These are phyloP conservation scores for Zaprionus lineosus DNA, from an alignment of 2,888 invertebrate genomes.

Conservation along the genomic window DNA sequence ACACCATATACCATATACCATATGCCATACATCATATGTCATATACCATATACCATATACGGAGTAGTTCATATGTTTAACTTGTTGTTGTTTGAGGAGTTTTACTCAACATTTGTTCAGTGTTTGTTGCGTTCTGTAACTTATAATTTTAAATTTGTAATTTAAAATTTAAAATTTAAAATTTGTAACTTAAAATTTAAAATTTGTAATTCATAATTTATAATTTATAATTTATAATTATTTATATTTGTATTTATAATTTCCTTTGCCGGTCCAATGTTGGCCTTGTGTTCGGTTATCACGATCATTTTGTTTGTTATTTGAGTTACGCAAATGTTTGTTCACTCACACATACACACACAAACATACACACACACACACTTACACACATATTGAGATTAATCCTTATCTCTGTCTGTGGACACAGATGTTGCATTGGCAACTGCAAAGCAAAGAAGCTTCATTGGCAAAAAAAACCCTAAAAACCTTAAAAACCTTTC, in stretches of 20 bases:
- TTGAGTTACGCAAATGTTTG: constrained; percentile 64
- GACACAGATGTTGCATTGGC: too few relatives aligned
- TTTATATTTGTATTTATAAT: constrained; percentile 10
- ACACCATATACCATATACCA: constrained; percentile 19
- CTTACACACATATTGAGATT: background rate
- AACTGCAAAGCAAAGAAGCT: too few relatives aligned
- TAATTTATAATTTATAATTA: constrained; percentile 23
- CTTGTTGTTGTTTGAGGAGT: constrained; percentile 43
- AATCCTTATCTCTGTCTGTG: too few relatives aligned
- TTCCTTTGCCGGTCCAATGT: constrained; percentile 15
- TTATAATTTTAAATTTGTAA: too few relatives aligned
- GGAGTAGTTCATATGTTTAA: constrained; percentile 15
- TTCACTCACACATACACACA: constrained; percentile 48
- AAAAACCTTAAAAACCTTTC: too few relatives aligned
- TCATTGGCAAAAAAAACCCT: too few relatives aligned
- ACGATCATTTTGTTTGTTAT: constrained; percentile 65
- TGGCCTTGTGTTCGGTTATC: constrained; percentile 57
- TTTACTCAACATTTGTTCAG: constrained; percentile 45
- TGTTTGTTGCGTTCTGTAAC: constrained; percentile 68
- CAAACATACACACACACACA: constrained; percentile 20
- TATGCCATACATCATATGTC: constrained; percentile 18
- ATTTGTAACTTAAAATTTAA: too few relatives aligned
- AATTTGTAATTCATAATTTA: too few relatives aligned
- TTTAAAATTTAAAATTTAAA: too few relatives aligned
- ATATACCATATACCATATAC: constrained; percentile 24